Evolutionary conservation across 1,140 invertebrate genomes (phyloP).

Genomic region (Scylla paramamosain): DNA sequence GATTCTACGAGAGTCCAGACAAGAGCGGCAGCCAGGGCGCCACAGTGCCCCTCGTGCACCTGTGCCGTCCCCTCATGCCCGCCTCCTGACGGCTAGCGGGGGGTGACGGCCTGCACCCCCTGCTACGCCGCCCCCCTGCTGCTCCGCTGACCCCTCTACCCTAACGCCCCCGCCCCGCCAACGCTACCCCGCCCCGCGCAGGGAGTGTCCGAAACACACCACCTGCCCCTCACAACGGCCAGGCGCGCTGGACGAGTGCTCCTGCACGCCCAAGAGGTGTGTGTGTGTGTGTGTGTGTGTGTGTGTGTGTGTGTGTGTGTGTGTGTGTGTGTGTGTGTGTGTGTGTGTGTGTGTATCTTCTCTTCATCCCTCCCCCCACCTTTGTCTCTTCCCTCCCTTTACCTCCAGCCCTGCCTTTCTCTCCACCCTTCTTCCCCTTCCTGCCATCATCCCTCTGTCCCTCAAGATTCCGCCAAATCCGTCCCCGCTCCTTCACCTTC

Average conservation of each 20-base stretch:
- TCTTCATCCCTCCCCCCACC: too few species aligned
- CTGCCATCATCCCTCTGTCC: background rate
- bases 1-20: slow-evolving; percentile 80
- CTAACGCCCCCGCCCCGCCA: slow-evolving; percentile 40
- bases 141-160: slow-evolving; percentile 56
- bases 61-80: slow-evolving; percentile 70
- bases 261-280: slow-evolving; percentile 2
- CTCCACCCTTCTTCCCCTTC: background rate
- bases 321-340: too few species aligned
- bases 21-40: slow-evolving; percentile 71
- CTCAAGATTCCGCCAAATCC: background rate
- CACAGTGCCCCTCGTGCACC: slow-evolving; percentile 65
- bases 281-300: background rate
- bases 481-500: background rate
- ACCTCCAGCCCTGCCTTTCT: background rate
- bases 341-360: too few species aligned
- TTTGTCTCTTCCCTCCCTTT: too few species aligned
- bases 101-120: slow-evolving; percentile 54
- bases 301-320: too few species aligned
- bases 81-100: slow-evolving; percentile 70
- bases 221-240: background rate
- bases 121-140: slow-evolving; percentile 67
- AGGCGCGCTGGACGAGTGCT: slow-evolving; percentile 37
- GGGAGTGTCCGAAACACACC: background rate
- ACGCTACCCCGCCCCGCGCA: background rate